These are phyloP conservation scores for Porites cylindrica DNA, from an alignment of 92 coral and sea anemone species.

Conservation along the genomic window DNA sequence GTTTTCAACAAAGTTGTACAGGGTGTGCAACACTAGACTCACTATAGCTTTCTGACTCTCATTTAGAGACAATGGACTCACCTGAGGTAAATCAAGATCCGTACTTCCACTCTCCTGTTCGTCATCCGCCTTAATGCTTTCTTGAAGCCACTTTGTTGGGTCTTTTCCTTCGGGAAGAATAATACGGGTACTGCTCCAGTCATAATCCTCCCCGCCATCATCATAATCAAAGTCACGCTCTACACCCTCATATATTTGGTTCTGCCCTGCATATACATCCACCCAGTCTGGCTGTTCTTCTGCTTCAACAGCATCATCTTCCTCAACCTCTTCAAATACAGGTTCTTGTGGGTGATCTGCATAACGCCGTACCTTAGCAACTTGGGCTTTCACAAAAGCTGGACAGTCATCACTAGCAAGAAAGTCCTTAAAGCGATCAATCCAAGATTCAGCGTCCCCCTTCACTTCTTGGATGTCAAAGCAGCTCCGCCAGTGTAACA, in stretches of 20 bases:
- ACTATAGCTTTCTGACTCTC: constrained; percentile 41
- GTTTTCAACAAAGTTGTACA: not conserved
- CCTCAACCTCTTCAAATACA: not conserved
- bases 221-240: constrained; percentile 46
- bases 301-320: constrained; percentile 36
- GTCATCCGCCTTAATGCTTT: constrained; percentile 24
- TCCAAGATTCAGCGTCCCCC: constrained; percentile 12
- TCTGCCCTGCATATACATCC: not conserved
- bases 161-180: constrained; percentile 25
- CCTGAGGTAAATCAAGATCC: constrained; percentile 42
- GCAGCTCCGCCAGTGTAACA: constrained; percentile 66
- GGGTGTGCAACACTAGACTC: constrained; percentile 41
- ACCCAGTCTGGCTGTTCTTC: constrained; percentile 21
- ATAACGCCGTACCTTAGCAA: no score
- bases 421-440: constrained; percentile 12
- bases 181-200: constrained; percentile 10
- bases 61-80: constrained; percentile 39
- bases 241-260: not conserved
- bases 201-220: constrained; percentile 53
- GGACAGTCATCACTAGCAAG: constrained; percentile 28
- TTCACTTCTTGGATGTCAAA: constrained; percentile 48
- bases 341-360: no score
- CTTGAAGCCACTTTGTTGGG: constrained; percentile 49
- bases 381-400: no score
- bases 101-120: not conserved